Conservation (phyloP, 64 coral and sea anemone species). For the Pocillopora damicornis region DNA sequence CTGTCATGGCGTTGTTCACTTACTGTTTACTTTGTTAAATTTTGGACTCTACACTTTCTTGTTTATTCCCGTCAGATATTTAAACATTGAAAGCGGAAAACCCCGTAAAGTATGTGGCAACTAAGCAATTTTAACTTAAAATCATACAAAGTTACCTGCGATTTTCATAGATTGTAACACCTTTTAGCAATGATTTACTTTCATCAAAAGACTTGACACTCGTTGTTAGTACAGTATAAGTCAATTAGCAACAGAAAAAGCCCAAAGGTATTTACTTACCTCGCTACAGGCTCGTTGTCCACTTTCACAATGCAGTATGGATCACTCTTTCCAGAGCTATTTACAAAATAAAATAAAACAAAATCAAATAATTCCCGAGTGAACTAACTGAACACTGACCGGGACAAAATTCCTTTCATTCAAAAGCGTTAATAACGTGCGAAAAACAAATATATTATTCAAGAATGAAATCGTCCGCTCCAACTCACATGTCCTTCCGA, state of each 20-base stretch:
- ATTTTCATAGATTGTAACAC: not conserved
- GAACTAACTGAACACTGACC: not conserved
- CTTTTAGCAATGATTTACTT: no score
- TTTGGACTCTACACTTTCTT: not conserved
- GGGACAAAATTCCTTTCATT: not conserved
- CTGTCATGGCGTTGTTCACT: not conserved
- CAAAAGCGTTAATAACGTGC: not conserved
- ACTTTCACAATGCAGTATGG: slow-evolving; percentile 91
- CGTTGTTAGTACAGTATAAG: not conserved
- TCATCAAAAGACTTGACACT: not conserved
- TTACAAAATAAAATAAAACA: not conserved
- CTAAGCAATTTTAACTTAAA: no score
- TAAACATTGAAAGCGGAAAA: not conserved
- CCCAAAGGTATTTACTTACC: slow-evolving; percentile 60
- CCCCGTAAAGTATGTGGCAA: not conserved
- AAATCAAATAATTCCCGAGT: slow-evolving; percentile 1
- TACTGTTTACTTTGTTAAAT: slow-evolving; percentile 3
- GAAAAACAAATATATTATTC: not conserved
- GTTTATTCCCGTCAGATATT: slow-evolving; percentile 19
- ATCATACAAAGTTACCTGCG: not conserved
- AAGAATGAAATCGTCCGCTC: not conserved
- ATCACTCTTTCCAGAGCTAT: slow-evolving; percentile 87
- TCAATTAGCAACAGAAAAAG: not conserved
- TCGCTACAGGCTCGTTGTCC: slow-evolving; percentile 82
- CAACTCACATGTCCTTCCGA: slow-evolving; percentile 80